These are phyloP conservation scores for Cirrhinus molitorella DNA, from an alignment of 2,797 vertebrate species.

Conservation along the genomic window DNA sequence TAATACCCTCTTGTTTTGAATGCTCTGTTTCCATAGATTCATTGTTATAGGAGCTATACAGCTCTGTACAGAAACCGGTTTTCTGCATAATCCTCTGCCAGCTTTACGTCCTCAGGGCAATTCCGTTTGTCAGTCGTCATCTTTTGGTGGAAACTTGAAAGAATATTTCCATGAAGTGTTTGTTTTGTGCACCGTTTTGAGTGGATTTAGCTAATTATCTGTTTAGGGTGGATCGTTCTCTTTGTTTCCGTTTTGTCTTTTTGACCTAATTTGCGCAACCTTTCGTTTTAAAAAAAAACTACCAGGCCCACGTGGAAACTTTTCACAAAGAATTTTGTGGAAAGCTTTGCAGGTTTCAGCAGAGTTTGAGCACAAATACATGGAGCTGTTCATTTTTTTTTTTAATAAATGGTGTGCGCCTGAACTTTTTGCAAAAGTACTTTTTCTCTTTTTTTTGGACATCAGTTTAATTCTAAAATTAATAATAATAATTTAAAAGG, in stretches of 20 bases:
- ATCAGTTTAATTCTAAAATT: neutral
- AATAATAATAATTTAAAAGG: no score
- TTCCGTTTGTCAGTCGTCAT: slow-evolving; percentile 6
- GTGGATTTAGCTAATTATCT: neutral
- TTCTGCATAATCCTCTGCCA: slow-evolving; percentile 58
- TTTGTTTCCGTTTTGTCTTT: neutral
- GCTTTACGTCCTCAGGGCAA: slow-evolving; percentile 49
- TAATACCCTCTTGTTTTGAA: neutral
- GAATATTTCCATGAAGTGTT: slow-evolving; percentile 12
- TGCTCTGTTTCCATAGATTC: neutral
- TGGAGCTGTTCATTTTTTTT: neutral
- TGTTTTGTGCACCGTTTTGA: slow-evolving; percentile 22
- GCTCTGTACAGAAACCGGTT: slow-evolving; percentile 39
- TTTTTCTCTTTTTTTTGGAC: neutral
- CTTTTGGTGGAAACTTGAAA: slow-evolving; percentile 1
- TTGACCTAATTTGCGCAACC: neutral
- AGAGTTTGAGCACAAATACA: neutral
- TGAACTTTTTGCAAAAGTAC: neutral
- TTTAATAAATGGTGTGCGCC: neutral
- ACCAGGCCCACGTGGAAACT: neutral
- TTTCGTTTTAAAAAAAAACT: neutral
- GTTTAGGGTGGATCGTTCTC: neutral
- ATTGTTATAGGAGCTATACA: slow-evolving; percentile 32
- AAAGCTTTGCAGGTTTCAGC: neutral
- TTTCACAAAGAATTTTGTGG: neutral